Evolutionary conservation across 2,888 invertebrate species (phyloP).

Genomic region (Ectemnius cavifrons): DNA sequence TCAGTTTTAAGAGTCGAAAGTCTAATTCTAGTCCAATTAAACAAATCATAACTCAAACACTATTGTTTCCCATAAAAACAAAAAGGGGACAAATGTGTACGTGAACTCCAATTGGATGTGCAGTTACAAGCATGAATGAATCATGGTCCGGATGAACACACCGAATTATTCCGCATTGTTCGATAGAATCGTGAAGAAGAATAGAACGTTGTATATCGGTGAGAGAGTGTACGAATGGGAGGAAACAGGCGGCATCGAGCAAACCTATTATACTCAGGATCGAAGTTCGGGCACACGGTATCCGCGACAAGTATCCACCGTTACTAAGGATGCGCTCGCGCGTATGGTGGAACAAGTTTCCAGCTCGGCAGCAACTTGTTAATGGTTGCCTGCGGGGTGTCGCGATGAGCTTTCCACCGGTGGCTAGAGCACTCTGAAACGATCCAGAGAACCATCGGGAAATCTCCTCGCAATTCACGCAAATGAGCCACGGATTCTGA

Average conservation of each 20-base stretch:
- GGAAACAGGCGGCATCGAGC: not conserved
- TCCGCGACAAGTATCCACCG: constrained; percentile 22
- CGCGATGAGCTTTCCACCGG: constrained; percentile 16
- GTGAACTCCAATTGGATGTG: no score
- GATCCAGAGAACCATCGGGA: constrained; percentile 13
- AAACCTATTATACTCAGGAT: constrained; percentile 7
- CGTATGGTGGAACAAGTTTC: constrained; percentile 44
- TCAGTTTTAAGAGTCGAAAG: no score
- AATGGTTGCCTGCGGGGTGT: constrained; percentile 44
- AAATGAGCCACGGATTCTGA: constrained; percentile 66
- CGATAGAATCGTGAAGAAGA: not conserved
- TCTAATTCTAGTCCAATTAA: no score
- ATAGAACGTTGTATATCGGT: not conserved
- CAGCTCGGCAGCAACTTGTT: constrained; percentile 43
- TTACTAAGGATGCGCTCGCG: constrained; percentile 28
- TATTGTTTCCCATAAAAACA: no score
- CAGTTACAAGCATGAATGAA: no score
- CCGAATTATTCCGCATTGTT: no score
- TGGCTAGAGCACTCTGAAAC: constrained; percentile 28
- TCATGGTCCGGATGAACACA: no score
- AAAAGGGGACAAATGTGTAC: no score
- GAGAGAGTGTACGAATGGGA: not conserved
- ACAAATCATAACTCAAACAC: no score
- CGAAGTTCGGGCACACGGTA: constrained; percentile 11
- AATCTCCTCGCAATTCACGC: constrained; percentile 59